Evolutionary conservation across 2,797 vertebrate species (phyloP), one percentile per base, ranked within the genome.

Genomic region (Propithecus deckenii): DNA sequence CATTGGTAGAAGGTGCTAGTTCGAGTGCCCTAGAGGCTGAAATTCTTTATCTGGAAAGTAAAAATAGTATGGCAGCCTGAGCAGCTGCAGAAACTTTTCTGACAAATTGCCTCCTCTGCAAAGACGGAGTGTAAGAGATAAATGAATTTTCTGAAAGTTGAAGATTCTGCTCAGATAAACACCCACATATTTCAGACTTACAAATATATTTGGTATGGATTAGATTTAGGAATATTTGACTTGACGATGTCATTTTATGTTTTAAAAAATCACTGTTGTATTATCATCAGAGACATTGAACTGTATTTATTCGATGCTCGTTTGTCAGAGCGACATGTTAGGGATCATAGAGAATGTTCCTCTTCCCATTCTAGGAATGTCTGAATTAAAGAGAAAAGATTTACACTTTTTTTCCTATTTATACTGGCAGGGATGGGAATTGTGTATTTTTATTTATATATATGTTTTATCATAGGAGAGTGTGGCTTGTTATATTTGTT

Each of bases 1-100:
- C 89, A 92, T 95, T 89, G 61, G 48, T 88, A 38, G 61, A 97
- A 96, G 79, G 92, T 83, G 76, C 52, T 86, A 55, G 71, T 93
- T 7, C 93, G 46, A 90, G 69, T 95, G 63, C 91, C 89, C 84
- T 86, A 5, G 43, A 96, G 95, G 80, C 95, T 96, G 75, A 96
- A 96, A 92, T 95, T 87, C 69, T 94, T 96, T 94, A 97, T 96
- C 91, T 89, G 61, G 30, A 57, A 79, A 95, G 67, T 84, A 86
- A 95, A 96, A 97, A 93, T 95, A 85, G 30, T 61, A 90, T 69
- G 80, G 89, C 85, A 89, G 55, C 78, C 20, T 43, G 0, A 50
- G 86, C 32, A 65, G 89, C 63, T 79, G 57, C 22, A 81, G 63
- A 93, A 94, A 92, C 35, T 83, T 95, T 85, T 28, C 52, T 3